Base-by-base conservation (phyloP, 2,888 invertebrate species). In the Drosophila multiciliata region DNA sequence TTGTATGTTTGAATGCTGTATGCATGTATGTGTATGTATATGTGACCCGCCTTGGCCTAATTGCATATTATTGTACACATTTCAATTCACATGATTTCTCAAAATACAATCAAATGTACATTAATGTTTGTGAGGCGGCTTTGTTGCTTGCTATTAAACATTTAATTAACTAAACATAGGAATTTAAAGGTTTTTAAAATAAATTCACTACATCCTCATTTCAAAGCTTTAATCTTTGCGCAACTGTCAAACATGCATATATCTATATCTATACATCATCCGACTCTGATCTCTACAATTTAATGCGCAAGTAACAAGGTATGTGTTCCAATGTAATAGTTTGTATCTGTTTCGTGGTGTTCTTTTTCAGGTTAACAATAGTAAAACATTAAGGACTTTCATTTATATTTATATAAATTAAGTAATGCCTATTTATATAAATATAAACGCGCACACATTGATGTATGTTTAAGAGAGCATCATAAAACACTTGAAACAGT, bases 1-100 rank as follows among this genome's bases (percentile, higher is more conserved):
- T 12, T 64, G 40, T 61, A 17, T 61, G 48, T 52, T 4, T 57
- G 29, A 50, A 12, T 49, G 32, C 35, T 54, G 15, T 59, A 15
- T 63, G 15, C 50, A 17, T 65, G 42, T 45, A 50, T 62, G 23
- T 40, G n/a, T 61, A 17, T 54, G 29, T 68, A 42, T 50, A 52
- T 52, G 33, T 35, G 57, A 35, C 60, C 66, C 58, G 45, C 73
- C 68, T 64, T 70, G 59, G 62, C 64, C 60, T 63, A 53, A 42
- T 54, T 61, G 38, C 55, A 58, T 57, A 67, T 63, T 74, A 71
- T 66, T 78, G 78, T 78, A 78, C 77, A 78, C 65, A 63, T 63
- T 68, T 70, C 63, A 77, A 78, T 81, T 81, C 77, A 70, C 63
- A 74, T 78, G 66, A 78, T 66, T 66, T 75, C 45, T 72, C 60